Conservation (phyloP, 2,113 vertebrate genomes). For the Natator depressus region DNA sequence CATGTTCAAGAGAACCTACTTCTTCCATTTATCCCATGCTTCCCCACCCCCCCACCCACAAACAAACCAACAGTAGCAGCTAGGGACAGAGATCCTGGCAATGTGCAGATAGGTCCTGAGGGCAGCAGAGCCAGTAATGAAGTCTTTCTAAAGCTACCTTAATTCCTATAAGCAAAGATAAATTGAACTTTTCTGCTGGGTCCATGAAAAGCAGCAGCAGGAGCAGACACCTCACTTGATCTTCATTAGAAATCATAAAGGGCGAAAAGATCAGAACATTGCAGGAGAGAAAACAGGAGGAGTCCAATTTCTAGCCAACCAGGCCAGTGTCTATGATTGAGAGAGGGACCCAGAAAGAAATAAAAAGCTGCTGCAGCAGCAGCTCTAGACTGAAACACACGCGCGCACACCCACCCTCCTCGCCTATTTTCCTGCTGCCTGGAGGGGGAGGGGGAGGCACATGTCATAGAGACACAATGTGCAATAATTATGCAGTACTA, state of each 20-base stretch:
- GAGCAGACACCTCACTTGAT: constrained; percentile 66
- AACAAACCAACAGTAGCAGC: neutral
- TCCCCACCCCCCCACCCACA: neutral
- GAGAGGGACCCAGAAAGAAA: neutral
- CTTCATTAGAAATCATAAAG: constrained; percentile 69
- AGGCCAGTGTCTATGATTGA: constrained; percentile 42
- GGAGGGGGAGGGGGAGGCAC: neutral
- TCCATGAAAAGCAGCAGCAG: constrained; percentile 30
- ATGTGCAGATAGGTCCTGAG: constrained; percentile 48
- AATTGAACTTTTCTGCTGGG: constrained; percentile 60
- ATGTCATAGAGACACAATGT: constrained; percentile 39
- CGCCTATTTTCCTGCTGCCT: neutral
- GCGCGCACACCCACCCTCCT: neutral
- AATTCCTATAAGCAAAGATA: constrained; percentile 73
- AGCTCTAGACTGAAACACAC: neutral
- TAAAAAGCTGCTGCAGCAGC: constrained; percentile 17
- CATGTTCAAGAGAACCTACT: neutral
- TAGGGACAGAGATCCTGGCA: constrained; percentile 28
- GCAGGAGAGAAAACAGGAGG: neutral
- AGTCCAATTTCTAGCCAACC: constrained; percentile 45
- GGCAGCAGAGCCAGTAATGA: constrained; percentile 37
- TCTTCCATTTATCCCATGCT: neutral
- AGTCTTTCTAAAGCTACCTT: constrained; percentile 68
- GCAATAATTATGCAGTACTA: constrained; percentile 60
- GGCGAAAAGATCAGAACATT: constrained; percentile 47